Evolutionary conservation across 2,888 invertebrate species (phyloP).

Genomic region (Eurois occulta): DNA sequence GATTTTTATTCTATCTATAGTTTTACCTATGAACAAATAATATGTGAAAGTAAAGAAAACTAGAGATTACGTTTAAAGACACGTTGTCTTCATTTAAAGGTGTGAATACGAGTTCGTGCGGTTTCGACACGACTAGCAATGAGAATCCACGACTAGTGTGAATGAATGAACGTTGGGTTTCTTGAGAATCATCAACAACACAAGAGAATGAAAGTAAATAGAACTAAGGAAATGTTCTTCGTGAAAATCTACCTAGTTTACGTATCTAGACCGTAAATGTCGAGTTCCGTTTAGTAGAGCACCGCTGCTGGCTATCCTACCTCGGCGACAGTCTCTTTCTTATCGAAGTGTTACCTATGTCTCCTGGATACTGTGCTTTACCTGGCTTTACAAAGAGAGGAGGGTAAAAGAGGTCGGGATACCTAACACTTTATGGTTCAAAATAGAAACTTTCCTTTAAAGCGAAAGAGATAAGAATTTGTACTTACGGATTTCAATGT

Average conservation of each 20-base stretch:
- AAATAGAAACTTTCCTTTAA: neutral
- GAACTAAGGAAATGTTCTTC: neutral
- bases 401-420: neutral
- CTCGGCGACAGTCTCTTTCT: no score
- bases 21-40: neutral
- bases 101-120: conserved; percentile 52
- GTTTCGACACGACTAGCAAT: conserved; percentile 45
- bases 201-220: conserved; percentile 16
- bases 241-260: neutral
- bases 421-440: neutral
- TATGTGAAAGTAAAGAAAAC: conserved; percentile 46
- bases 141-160: conserved; percentile 18
- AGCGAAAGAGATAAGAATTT: neutral
- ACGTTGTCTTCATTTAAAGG: conserved; percentile 38
- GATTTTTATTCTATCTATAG: neutral
- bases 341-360: no score
- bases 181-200: neutral
- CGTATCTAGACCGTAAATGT: neutral
- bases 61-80: conserved; percentile 20
- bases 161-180: conserved; percentile 33
- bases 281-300: no score
- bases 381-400: neutral
- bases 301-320: neutral
- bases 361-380: neutral
- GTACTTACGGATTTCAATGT: conserved; percentile 52